A percentile compares a stretch with the other conserved stretches of the same genome.
phyloP scores from a whole-genome alignment of 2,888 invertebrate species.

The Caenorhabditis japonica region DNA sequence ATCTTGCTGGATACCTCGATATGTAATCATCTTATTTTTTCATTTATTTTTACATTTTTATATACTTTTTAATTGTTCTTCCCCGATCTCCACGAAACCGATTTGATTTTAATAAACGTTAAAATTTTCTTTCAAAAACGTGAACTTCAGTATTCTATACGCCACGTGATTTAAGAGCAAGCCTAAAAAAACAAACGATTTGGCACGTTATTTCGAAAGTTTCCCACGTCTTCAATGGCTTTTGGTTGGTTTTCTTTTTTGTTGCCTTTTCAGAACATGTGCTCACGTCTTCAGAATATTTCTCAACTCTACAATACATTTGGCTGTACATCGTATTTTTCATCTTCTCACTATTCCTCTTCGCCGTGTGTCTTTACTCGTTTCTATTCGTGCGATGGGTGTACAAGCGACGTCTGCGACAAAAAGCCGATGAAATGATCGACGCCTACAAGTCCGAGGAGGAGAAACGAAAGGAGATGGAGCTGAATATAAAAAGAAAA shows the following conservation, averaged over 20 bases:
- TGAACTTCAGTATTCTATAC: too few species aligned
- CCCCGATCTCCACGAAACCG: too few species aligned
- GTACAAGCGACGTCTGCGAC: conserved; percentile 41
- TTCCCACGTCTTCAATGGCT: conserved; percentile 22
- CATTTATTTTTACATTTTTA: too few species aligned
- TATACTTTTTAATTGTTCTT: too few species aligned
- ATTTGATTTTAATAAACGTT: too few species aligned
- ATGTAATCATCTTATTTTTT: conserved; percentile 20
- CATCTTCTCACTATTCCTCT: conserved; percentile 32
- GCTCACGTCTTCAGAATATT: conserved; percentile 35
- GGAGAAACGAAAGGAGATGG: conserved; percentile 21
- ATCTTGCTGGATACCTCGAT: conserved; percentile 63
- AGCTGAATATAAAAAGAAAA: conserved; percentile 27
- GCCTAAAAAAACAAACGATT: too few species aligned
- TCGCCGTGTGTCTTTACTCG: conserved; percentile 43
- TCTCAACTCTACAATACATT: conserved; percentile 39
- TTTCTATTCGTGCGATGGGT: conserved; percentile 52
- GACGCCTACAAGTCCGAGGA: conserved; percentile 42
- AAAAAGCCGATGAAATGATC: conserved; percentile 46
- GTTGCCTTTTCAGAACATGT: too few species aligned
- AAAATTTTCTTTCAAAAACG: too few species aligned
- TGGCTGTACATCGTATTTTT: conserved; percentile 48
- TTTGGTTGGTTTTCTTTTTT: conserved; percentile 11
- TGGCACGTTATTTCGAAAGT: too few species aligned
- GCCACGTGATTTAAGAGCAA: too few species aligned